Evolutionary conservation across 92 coral and sea anemone genomes (phyloP).

Genomic region (Siderastrea siderea): DNA sequence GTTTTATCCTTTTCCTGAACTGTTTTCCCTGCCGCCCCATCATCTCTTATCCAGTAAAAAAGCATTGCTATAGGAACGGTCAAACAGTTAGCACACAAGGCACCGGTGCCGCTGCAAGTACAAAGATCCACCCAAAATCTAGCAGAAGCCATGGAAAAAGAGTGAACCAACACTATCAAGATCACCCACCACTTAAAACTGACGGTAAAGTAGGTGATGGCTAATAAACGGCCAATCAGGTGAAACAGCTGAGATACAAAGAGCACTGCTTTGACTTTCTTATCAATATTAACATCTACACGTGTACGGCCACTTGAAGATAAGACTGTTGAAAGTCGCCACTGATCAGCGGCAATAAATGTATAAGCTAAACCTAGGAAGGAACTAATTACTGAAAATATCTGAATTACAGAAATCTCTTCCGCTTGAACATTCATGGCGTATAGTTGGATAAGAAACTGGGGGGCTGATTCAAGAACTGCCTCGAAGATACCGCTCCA

Average conservation of each 20-base stretch:
- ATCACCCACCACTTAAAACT: not conserved
- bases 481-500: constrained; percentile 21
- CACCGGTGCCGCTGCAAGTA: not conserved
- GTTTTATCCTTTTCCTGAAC: not conserved
- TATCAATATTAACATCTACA: not conserved
- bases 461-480: constrained; percentile 55
- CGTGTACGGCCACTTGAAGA: not conserved
- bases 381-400: constrained; percentile 32
- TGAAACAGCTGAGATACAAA: not conserved
- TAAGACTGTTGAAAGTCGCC: not conserved
- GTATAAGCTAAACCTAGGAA: constrained; percentile 49
- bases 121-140: not conserved
- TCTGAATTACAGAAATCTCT: constrained; percentile 44
- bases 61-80: not conserved
- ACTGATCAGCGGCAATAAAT: constrained; percentile 8
- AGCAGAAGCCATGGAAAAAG: not conserved
- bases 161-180: not conserved
- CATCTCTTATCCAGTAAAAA: constrained; percentile 18
- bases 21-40: not conserved
- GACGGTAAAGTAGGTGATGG: constrained; percentile 20
- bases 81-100: not conserved
- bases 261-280: not conserved
- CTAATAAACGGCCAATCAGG: constrained; percentile 30
- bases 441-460: constrained; percentile 60
- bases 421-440: constrained; percentile 1